Evolutionary conservation across 2,113 vertebrate species (phyloP).

Genomic region (Corydoras sp.): DNA sequence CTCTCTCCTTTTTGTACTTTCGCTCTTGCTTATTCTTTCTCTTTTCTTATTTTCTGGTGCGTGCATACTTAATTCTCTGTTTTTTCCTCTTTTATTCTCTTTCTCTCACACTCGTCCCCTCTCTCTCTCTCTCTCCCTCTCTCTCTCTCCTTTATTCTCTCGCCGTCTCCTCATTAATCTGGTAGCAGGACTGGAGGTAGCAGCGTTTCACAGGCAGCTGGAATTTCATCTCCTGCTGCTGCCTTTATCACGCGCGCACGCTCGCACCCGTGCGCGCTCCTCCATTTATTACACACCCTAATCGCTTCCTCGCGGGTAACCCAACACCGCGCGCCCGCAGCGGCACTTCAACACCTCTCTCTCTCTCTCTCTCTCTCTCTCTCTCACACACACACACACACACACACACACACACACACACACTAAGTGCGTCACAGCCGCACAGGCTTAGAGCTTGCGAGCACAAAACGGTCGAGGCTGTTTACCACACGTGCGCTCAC

Average conservation of each 20-base stretch:
- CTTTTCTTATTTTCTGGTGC: neutral
- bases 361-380: constrained; percentile 20
- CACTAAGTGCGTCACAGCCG: constrained; percentile 11
- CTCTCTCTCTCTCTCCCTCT: constrained; percentile 7
- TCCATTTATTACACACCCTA: constrained; percentile 43
- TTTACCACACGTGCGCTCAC: constrained; percentile 7
- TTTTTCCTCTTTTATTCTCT: neutral
- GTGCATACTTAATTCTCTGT: no score
- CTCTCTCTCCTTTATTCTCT: constrained; percentile 19
- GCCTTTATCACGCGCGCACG: constrained; percentile 32
- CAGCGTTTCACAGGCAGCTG: constrained; percentile 44
- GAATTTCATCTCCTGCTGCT: constrained; percentile 46
- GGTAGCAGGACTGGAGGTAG: constrained; percentile 21
- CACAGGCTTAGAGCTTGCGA: neutral
- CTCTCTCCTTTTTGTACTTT: neutral
- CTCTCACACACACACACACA: neutral
- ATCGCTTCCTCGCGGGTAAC: constrained; percentile 46
- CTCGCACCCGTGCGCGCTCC: constrained; percentile 19
- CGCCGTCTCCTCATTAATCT: constrained; percentile 36
- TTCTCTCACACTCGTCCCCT: neutral
- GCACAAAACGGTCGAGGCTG: neutral
- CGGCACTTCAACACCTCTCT: constrained; percentile 19
- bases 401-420: constrained; percentile 3
- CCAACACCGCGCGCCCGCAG: constrained; percentile 34
- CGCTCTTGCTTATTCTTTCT: neutral